These are phyloP conservation scores for Castor canadensis DNA, from an alignment of 2,113 vertebrate species.

Conservation along the genomic window DNA sequence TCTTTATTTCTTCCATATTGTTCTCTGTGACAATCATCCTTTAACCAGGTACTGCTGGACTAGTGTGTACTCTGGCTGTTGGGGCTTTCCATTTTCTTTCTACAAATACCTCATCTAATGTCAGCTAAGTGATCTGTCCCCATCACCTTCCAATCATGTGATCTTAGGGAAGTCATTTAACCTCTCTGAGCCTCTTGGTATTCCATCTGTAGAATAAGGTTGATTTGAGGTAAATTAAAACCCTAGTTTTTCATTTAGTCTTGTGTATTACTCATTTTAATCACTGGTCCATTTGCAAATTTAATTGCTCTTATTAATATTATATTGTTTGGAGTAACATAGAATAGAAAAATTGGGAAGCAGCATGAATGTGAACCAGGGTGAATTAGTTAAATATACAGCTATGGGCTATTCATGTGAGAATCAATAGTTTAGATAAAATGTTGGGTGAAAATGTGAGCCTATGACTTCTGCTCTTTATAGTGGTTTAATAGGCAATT, in stretches of 20 bases:
- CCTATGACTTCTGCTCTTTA: neutral
- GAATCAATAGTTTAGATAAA: neutral
- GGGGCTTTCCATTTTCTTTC: neutral
- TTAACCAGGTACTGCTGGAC: neutral
- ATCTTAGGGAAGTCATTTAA: neutral
- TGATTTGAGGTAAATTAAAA: neutral
- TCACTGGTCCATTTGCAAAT: neutral
- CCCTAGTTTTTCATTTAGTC: neutral
- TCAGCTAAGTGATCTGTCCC: neutral
- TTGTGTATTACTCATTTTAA: neutral
- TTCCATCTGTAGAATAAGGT: neutral
- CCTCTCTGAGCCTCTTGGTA: neutral
- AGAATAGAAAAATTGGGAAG: neutral
- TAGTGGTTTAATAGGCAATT: neutral
- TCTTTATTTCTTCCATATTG: neutral
- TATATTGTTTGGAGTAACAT: neutral
- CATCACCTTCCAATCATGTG: neutral
- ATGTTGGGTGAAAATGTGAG: neutral
- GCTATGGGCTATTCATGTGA: neutral
- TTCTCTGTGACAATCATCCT: neutral
- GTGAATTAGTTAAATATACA: neutral
- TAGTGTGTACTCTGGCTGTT: neutral
- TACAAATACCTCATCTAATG: neutral
- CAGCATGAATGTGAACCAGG: neutral
- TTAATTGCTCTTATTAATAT: neutral